phyloP scores from a whole-genome alignment of 2,113 vertebrate species.

The zebrafish (Danio rerio) region GRCz12tu NC_133199.1:6108501-6109000 shows the following conservation, averaged over 20 bases:
- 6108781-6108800: constrained; percentile 25
- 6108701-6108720: constrained; percentile 60
- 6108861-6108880: constrained; percentile 52
- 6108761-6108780: constrained; percentile 72
- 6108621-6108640: constrained; percentile 24
- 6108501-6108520: neutral
- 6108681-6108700: constrained; percentile 47
- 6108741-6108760: constrained; percentile 69
- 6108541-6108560: constrained; percentile 9
- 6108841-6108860: constrained; percentile 77
- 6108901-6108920: no score
- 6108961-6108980: no score
- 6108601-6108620: neutral
- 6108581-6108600: constrained; percentile 50
- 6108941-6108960: no score
- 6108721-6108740: constrained; percentile 41
- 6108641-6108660: constrained; percentile 23
- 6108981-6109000: no score
- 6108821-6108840: no score
- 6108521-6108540: constrained; percentile 68
- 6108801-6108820: neutral
- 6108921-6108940: no score
- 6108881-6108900: neutral
- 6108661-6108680: constrained; percentile 30
- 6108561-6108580: constrained; percentile 2